Percentiles rank a stretch among this genome's conserved stretches.
Evolutionary conservation across 30 jellyfish, hydroid and myxozoan species (phyloP).

Genomic region (Morbakka virulenta): DNA sequence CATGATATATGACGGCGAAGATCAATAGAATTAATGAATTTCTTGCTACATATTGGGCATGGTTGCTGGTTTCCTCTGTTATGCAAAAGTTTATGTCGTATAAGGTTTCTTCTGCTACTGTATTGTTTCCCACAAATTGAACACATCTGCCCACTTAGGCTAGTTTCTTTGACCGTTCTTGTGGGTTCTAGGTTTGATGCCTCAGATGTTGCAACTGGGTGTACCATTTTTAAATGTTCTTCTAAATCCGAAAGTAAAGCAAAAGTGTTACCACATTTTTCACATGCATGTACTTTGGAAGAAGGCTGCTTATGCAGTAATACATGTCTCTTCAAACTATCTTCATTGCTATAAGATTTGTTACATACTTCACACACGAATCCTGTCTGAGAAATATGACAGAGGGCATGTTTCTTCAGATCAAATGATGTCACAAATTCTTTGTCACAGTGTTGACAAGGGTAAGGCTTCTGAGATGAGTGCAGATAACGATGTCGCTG

Average conservation of each 20-base stretch:
- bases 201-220: background rate
- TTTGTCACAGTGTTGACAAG: background rate
- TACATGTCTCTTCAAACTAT: background rate
- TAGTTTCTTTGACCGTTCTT: background rate
- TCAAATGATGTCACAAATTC: background rate
- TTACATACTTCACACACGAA: background rate
- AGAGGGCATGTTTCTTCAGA: background rate
- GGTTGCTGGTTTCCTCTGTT: background rate
- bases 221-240: background rate
- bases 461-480: background rate
- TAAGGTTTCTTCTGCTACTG: background rate
- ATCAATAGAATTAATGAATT: background rate
- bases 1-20: background rate
- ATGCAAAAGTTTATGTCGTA: background rate
- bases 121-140: background rate
- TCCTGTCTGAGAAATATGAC: background rate
- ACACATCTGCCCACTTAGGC: background rate
- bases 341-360: background rate
- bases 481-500: background rate
- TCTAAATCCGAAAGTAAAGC: background rate
- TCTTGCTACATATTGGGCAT: background rate
- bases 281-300: background rate
- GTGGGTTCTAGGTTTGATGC: background rate
- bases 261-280: background rate
- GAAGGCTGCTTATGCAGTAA: background rate